A percentile compares a stretch with the other conserved stretches of the same genome.
phyloP scores from a whole-genome alignment of 2,888 invertebrate genomes.

The Xestia sexstrigata region DNA sequence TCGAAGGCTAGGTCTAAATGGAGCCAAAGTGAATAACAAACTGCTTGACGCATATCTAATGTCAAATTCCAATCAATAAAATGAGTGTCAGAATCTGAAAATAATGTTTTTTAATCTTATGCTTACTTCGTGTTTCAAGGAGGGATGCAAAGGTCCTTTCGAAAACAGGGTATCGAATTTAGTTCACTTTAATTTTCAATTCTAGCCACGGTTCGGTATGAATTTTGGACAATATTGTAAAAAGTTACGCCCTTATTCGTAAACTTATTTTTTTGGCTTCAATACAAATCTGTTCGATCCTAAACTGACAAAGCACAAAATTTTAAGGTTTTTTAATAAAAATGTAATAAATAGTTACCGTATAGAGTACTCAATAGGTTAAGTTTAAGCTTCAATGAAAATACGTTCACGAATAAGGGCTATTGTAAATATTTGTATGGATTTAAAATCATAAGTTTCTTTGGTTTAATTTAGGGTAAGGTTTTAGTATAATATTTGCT shows the following conservation, averaged over 20 bases:
- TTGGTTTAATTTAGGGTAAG: slow-evolving; percentile 72
- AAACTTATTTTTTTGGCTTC: slow-evolving; percentile 62
- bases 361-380: slow-evolving; percentile 50
- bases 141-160: slow-evolving; percentile 69
- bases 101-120: slow-evolving; percentile 38
- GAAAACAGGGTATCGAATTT: slow-evolving; percentile 82
- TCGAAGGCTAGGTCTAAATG: background rate
- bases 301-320: slow-evolving; percentile 51
- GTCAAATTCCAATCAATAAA: background rate
- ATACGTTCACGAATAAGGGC: slow-evolving; percentile 79
- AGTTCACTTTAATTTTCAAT: slow-evolving; percentile 71
- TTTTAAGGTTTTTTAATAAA: slow-evolving; percentile 37
- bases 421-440: slow-evolving; percentile 84
- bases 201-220: slow-evolving; percentile 74
- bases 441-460: slow-evolving; percentile 76
- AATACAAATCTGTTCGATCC: slow-evolving; percentile 35
- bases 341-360: slow-evolving; percentile 45
- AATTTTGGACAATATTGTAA: slow-evolving; percentile 84
- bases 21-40: background rate
- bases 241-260: slow-evolving; percentile 77
- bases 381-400: slow-evolving; percentile 54
- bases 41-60: background rate
- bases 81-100: slow-evolving; percentile 28
- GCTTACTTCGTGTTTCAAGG: slow-evolving; percentile 60
- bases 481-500: slow-evolving; percentile 81